Evolutionary conservation across 2,797 vertebrate genomes (phyloP), one percentile per base, ranked within the genome.

Genomic region (Acanthopagrus latus): DNA sequence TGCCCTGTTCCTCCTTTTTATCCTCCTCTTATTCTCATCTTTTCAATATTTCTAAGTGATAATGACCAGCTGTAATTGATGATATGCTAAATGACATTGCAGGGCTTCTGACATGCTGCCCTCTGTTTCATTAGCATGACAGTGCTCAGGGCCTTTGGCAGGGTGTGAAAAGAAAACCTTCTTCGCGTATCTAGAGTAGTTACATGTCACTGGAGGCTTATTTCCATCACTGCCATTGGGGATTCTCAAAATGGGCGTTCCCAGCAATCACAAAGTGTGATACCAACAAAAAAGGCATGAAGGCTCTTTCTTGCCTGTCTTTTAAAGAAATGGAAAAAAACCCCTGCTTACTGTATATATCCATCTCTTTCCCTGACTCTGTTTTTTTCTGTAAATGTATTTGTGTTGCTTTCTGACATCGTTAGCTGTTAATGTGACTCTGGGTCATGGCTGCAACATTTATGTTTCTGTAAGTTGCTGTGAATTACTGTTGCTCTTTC

Each of bases 41-140:
- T 12, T 58, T 64, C 62, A 33, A 29, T 68, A 20, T 75, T 71
- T 54, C 47, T 70, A 44, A 57, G 47, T 69, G 58, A 48, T 20
- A 64, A n/a, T 71, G 65, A 72, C 46, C 60, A 60, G 38, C 59
- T 69, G 21, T 51, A 64, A 54, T 23, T 60, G 11, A 78, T 54
- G 51, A 64, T 18, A 52, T 23, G 8, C 14, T 55, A 41, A 84
- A 59, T 59, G 7, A 47, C 55, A 78, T 25, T 66, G 16, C 23
- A 60, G 23, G 6, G 51, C 18, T 51, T 55, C 68, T 71, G 25
- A 54, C 44, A 41, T 14, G 44, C 54, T 69, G 23, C 17, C 38
- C 41, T 65, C 38, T 48, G 27, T 77, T 71, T 74, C 47, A 65
- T 47, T 62, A 17, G 58, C 20, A 33, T 13, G 0, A 3, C 20